A percentile compares a stretch with the other conserved stretches of the same genome.
Evolutionary conservation across 2,888 invertebrate species (phyloP).

Genomic region (Pyrocoelia pectoralis): DNA sequence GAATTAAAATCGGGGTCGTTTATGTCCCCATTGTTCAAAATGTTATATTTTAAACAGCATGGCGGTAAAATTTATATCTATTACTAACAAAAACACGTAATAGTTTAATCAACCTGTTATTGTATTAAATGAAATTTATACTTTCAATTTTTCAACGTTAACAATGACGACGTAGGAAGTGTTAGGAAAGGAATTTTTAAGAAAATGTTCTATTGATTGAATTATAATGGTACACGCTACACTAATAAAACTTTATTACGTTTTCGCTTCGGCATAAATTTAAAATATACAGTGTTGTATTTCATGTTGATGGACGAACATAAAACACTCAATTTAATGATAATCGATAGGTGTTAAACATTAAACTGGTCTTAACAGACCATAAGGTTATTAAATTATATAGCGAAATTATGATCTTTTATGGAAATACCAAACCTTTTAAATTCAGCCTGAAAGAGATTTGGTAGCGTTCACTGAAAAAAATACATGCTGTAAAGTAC

Average conservation of each 20-base stretch:
- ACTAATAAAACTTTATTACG: constrained; percentile 9
- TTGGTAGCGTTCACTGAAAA: neutral
- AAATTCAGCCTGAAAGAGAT: too few relatives aligned
- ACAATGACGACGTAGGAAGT: constrained; percentile 4
- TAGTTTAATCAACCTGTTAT: constrained; percentile 3
- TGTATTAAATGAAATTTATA: constrained; percentile 4
- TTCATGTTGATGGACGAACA: neutral
- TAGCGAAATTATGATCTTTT: too few relatives aligned
- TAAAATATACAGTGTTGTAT: constrained; percentile 1
- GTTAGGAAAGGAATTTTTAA: neutral
- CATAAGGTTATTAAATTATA: too few relatives aligned
- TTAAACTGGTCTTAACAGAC: too few relatives aligned
- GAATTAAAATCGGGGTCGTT: constrained; percentile 37
- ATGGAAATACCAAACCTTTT: too few relatives aligned
- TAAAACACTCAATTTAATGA: neutral
- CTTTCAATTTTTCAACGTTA: neutral
- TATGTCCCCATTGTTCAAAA: constrained; percentile 27
- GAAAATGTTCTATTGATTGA: neutral
- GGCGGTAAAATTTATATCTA: constrained; percentile 19
- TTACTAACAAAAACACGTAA: neutral
- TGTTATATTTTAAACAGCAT: constrained; percentile 25
- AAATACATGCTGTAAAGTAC: neutral
- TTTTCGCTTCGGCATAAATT: neutral
- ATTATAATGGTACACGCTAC: constrained; percentile 2
- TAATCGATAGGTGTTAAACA: too few relatives aligned